A percentile compares a stretch with the other conserved stretches of the same genome.
phyloP scores from a whole-genome alignment of 2,113 vertebrate genomes.

The Leucopsar rothschildi region DNA sequence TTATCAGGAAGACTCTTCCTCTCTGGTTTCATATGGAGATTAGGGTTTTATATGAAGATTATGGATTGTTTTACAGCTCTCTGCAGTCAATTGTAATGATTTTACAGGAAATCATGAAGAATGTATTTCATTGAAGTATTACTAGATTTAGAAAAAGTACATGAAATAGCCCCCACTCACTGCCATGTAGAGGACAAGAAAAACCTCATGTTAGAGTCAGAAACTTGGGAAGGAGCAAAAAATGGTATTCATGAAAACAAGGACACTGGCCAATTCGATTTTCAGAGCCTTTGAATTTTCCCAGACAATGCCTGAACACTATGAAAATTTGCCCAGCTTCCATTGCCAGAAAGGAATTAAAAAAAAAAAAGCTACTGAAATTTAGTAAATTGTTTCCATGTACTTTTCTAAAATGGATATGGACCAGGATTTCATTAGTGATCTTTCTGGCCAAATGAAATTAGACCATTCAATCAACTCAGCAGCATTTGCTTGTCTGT shows the following conservation, averaged over 20 bases:
- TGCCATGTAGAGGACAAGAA: background rate
- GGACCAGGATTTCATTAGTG: background rate
- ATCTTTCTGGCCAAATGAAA: constrained; percentile 1
- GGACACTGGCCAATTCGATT: background rate
- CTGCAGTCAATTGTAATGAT: background rate
- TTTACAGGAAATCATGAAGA: background rate
- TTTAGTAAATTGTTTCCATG: constrained; percentile 28
- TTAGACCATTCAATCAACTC: background rate
- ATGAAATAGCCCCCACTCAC: background rate
- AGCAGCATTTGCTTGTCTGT: background rate
- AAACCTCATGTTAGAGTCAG: background rate
- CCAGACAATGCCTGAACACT: background rate
- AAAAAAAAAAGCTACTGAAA: background rate
- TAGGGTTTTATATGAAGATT: background rate
- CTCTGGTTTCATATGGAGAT: background rate
- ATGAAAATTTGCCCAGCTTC: background rate
- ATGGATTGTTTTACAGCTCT: background rate
- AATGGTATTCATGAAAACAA: background rate
- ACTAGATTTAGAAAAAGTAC: background rate
- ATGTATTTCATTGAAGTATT: background rate
- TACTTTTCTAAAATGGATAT: background rate
- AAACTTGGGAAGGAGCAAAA: background rate
- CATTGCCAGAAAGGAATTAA: background rate
- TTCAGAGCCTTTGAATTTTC: constrained; percentile 12
- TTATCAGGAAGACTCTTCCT: background rate